These are phyloP conservation scores for Dinomys branickii DNA, from an alignment of 2,113 vertebrate species.

Conservation along the genomic window DNA sequence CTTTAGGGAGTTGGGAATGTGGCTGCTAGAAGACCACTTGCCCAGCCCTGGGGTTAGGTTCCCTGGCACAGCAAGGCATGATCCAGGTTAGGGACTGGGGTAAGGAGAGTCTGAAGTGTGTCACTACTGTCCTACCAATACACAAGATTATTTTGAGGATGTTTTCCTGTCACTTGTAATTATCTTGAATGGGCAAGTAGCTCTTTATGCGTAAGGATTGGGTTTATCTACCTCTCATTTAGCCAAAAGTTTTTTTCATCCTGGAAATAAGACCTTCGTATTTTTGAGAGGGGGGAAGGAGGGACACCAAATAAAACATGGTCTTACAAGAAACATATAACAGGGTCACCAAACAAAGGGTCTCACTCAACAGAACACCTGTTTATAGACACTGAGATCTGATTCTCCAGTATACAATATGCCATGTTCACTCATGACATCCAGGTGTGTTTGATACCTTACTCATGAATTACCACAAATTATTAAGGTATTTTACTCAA, in stretches of 20 bases:
- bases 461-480: neutral
- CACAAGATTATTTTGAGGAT: neutral
- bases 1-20: neutral
- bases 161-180: neutral
- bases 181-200: neutral
- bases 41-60: neutral
- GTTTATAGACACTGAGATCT: neutral
- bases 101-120: neutral
- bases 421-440: neutral
- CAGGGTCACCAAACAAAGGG: neutral
- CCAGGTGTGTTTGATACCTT: neutral
- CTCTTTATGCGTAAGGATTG: neutral
- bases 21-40: neutral
- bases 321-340: neutral
- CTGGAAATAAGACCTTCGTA: neutral
- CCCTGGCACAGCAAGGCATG: neutral
- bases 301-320: neutral
- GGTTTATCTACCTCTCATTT: neutral
- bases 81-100: neutral
- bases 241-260: neutral
- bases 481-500: neutral
- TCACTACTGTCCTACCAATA: neutral
- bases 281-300: neutral
- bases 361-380: constrained; percentile 16
- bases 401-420: neutral